Conservation (phyloP, 1,140 invertebrate species). For the Dolichoris vasculosae region DNA sequence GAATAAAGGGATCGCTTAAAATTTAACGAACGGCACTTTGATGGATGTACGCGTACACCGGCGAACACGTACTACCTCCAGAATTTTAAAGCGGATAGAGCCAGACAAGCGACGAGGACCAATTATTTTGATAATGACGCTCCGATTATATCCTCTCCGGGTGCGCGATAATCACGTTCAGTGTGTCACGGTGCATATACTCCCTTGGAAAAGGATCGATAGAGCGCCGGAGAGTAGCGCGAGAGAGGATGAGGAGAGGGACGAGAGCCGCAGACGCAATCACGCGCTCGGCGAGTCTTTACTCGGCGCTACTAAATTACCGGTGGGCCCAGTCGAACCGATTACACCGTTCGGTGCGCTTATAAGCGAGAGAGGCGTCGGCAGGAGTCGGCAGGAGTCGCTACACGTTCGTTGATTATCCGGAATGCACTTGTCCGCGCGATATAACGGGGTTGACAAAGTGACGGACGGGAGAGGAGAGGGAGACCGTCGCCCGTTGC, state of each 20-base stretch:
- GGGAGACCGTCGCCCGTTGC: too few species aligned
- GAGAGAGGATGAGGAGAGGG: background rate
- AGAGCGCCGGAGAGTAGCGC: background rate
- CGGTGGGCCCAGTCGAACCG: slow-evolving; percentile 60
- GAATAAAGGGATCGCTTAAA: background rate
- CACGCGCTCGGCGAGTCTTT: slow-evolving; percentile 41
- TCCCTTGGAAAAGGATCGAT: background rate
- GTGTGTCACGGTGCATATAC: background rate
- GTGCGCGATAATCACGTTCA: background rate
- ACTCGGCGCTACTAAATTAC: background rate
- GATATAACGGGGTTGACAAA: slow-evolving; percentile 70
- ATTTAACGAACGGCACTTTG: too few species aligned
- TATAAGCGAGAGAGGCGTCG: background rate
- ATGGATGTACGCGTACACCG: too few species aligned
- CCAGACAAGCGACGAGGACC: background rate
- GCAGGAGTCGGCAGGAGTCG: too few species aligned
- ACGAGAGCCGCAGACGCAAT: background rate
- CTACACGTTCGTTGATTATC: slow-evolving; percentile 58
- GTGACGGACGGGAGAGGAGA: slow-evolving; percentile 61
- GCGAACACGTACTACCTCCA: background rate
- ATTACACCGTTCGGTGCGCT: slow-evolving; percentile 63
- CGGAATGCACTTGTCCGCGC: slow-evolving; percentile 62
- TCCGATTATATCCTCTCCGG: background rate
- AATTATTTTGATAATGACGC: background rate
- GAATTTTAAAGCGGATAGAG: background rate